Percentiles rank a stretch among this genome's conserved stretches.
phyloP scores from a whole-genome alignment of 2,797 vertebrate species.

The Rallus crepitans region DNA sequence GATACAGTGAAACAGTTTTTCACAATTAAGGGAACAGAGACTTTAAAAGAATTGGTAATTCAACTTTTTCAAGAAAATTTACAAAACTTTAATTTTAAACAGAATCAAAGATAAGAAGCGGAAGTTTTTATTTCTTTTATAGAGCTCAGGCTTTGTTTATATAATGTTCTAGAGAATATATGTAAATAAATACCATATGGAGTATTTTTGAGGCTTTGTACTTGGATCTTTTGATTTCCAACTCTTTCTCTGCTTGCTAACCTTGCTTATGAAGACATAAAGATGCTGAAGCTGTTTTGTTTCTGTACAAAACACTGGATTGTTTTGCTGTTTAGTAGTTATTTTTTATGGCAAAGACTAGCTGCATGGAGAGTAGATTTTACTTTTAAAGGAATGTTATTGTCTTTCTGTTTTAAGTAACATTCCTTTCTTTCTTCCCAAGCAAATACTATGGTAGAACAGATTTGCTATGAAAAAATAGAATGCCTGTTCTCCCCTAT shows the following conservation, averaged over 20 bases:
- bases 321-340: not conserved
- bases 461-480: not conserved
- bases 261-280: not conserved
- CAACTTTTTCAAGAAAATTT: constrained; percentile 46
- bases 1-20: constrained; percentile 94
- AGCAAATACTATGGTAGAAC: not conserved
- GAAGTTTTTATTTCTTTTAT: not conserved
- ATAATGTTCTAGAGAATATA: not conserved
- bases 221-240: not conserved
- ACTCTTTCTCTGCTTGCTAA: not conserved
- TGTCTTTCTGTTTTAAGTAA: not conserved
- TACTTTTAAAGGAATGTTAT: not conserved
- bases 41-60: constrained; percentile 91
- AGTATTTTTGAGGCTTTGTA: not conserved
- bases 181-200: not conserved
- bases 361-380: not conserved
- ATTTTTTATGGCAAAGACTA: not conserved
- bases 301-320: not conserved
- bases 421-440: not conserved
- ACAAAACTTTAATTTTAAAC: not conserved
- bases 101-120: not conserved
- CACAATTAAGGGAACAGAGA: constrained; percentile 87
- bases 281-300: not conserved
- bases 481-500: not conserved
- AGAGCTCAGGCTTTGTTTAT: not conserved